A percentile compares a stretch with the other conserved stretches of the same genome.
Evolutionary conservation across 2,797 vertebrate species (phyloP).

Genomic region (Sebastes jordani): DNA sequence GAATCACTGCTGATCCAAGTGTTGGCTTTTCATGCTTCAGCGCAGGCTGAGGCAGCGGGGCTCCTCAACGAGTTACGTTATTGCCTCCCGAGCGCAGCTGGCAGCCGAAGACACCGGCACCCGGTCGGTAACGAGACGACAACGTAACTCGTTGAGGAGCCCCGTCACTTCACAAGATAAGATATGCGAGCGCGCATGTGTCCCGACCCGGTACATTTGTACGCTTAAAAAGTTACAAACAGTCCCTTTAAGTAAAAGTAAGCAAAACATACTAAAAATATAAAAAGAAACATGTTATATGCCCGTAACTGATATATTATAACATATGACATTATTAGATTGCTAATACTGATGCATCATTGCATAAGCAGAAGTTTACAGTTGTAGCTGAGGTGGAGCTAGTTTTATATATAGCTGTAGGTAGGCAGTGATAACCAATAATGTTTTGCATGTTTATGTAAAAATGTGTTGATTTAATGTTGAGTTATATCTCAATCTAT

Average conservation of each 20-base stretch:
- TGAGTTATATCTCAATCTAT: not conserved
- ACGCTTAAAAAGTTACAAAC: no score
- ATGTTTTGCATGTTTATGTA: not conserved
- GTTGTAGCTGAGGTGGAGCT: not conserved
- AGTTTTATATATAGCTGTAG: not conserved
- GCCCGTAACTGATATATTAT: not conserved
- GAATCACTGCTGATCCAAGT: no score
- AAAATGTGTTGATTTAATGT: not conserved
- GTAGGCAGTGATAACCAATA: not conserved
- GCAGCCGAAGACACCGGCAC: no score
- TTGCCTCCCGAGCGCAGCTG: no score
- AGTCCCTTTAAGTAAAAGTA: not conserved
- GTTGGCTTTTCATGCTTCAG: no score
- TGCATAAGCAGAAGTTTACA: not conserved
- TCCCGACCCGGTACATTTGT: no score
- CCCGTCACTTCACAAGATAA: no score
- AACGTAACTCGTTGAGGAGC: no score
- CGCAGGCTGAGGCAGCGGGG: no score
- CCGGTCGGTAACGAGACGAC: no score
- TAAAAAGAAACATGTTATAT: not conserved
- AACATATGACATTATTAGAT: not conserved
- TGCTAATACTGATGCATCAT: not conserved
- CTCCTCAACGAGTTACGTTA: no score
- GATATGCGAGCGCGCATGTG: no score
- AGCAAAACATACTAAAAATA: not conserved